A percentile compares a stretch with the other conserved stretches of the same genome.
Evolutionary conservation across 1,140 invertebrate species (phyloP).

Genomic region (Lineus longissimus): DNA sequence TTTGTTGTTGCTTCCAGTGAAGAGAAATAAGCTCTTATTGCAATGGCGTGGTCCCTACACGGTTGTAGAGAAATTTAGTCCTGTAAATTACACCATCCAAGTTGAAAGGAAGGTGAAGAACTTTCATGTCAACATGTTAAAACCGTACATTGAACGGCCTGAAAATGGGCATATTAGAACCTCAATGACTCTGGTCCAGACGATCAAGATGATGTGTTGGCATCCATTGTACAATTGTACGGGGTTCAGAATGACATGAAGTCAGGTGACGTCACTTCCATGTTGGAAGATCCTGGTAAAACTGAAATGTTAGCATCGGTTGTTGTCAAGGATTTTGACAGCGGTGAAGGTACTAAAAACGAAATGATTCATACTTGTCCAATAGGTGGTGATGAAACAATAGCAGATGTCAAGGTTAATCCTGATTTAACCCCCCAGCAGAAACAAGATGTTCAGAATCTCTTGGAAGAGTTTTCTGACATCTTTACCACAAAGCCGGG

Average conservation of each 20-base stretch:
- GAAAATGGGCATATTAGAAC: not conserved
- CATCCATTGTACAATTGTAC: not conserved
- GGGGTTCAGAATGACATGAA: not conserved
- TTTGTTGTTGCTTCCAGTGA: not conserved
- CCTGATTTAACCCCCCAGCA: not conserved
- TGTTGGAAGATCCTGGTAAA: too few species aligned
- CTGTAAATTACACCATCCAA: not conserved
- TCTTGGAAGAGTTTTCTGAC: slow-evolving; percentile 7
- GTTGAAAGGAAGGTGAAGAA: not conserved
- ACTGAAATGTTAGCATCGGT: too few species aligned
- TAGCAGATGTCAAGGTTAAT: not conserved
- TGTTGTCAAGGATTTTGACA: too few species aligned
- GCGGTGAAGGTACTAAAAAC: too few species aligned
- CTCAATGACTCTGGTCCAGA: not conserved
- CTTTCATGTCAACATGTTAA: slow-evolving; percentile 2
- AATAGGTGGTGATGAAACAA: not conserved
- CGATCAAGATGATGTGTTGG: not conserved
- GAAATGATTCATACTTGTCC: too few species aligned
- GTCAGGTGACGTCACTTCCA: too few species aligned
- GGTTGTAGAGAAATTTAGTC: not conserved
- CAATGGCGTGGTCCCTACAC: not conserved
- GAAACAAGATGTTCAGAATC: not conserved
- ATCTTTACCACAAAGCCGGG: slow-evolving; percentile 19
- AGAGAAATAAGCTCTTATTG: not conserved
- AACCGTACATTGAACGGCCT: not conserved